Base-by-base conservation (phyloP, 2,888 invertebrate genomes). In the Drosophila subsilvestris region DNA sequence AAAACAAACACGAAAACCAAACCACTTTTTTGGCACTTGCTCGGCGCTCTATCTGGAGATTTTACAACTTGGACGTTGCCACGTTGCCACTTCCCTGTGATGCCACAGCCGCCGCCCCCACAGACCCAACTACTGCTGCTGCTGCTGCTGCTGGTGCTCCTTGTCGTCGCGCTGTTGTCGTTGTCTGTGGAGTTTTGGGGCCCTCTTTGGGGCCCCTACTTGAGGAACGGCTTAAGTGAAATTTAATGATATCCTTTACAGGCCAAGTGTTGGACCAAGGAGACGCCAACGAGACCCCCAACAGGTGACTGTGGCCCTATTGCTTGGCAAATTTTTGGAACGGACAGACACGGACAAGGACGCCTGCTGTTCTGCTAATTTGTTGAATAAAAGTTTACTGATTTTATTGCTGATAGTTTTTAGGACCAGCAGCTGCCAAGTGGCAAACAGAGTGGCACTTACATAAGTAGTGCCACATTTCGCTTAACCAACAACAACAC, bases 231-330 rank as follows among this genome's bases (percentile, higher is more conserved):
- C 85, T 87, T 85, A 87, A 83, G 86, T 77, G 79, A 87, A 87
- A 79, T 83, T 83, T 85, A 83, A 83, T 82, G 88, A 79, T 82
- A 81, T 85, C 75, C 37, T 75, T 76, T 68, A 61, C 75, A 53
- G 62, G 66, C 70, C 68, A 80, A 75, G 60, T 37, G 37, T 37
- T 37, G 14, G 37, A 37, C 37, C 61, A 67, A 59, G 57, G 20
- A 51, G 45, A 44, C 14, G 53, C 58, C 42, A n/a, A 20, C 9
- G 25, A 12, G 20, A 42, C 60, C 29, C n/a, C 22, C 87, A 87
- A 83, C 82, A 83, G 83, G 86, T 87, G 83, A n/a, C 45, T 49
- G 56, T 60, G 58, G 77, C 50, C 63, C 67, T 51, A 65, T 60
- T 54, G 17, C 44, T 37, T 56, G 42, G 48, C 22, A 22, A 29